Evolutionary conservation across 2,113 vertebrate species (phyloP).

Genomic region (Accipiter virgatus): DNA sequence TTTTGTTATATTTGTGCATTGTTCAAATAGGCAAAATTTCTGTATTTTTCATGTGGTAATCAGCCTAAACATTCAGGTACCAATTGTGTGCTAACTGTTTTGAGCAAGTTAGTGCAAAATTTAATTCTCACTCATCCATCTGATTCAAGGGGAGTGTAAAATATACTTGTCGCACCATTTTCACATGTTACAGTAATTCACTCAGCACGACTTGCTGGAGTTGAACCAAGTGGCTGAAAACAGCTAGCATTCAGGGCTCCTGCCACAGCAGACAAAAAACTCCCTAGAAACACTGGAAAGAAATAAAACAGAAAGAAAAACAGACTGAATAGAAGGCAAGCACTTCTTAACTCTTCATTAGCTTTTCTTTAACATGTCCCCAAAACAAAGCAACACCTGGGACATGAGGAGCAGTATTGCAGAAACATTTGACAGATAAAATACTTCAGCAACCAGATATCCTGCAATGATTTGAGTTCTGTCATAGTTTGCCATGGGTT

Average conservation of each 20-base stretch:
- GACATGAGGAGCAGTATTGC: neutral
- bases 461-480: neutral
- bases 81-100: neutral
- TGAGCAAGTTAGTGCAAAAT: slow-evolving; percentile 22
- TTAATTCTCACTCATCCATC: slow-evolving; percentile 8
- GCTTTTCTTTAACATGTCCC: neutral
- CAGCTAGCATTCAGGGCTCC: neutral
- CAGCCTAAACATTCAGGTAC: neutral
- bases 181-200: slow-evolving; percentile 24
- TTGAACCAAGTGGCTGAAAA: slow-evolving; percentile 6
- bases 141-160: slow-evolving; percentile 27
- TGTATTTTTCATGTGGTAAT: neutral
- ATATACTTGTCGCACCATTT: slow-evolving; percentile 12
- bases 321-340: neutral
- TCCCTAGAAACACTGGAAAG: neutral
- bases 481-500: neutral
- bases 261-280: neutral
- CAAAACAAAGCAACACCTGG: neutral
- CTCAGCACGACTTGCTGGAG: slow-evolving; percentile 9
- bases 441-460: neutral
- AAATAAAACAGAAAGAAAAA: neutral
- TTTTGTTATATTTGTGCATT: neutral
- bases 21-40: neutral
- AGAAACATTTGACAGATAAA: neutral
- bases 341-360: neutral